A percentile compares a stretch with the other conserved stretches of the same genome.
These are phyloP conservation scores for Strigamia crassipes DNA, from an alignment of 2,888 invertebrate genomes.

Conservation along the genomic window DNA sequence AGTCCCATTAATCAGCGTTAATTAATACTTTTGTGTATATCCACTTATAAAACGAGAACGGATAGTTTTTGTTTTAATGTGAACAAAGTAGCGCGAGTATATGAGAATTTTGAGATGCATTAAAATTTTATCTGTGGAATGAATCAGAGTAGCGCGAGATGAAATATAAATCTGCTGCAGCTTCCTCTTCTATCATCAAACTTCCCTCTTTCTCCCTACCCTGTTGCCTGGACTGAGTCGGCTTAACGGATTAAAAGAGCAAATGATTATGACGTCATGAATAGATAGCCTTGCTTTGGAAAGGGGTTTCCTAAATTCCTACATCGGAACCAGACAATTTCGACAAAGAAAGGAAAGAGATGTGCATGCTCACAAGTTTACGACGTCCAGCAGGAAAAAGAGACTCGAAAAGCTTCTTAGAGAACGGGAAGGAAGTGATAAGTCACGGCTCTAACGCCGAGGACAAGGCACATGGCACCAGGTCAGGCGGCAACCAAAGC, in stretches of 20 bases:
- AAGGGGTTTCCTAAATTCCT: background rate
- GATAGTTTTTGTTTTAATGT: background rate
- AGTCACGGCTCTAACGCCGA: slow-evolving; percentile 17
- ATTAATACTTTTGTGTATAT: no score
- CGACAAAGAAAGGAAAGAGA: slow-evolving; percentile 2
- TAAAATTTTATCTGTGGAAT: background rate
- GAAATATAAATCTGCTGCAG: background rate
- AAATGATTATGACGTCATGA: slow-evolving; percentile 23
- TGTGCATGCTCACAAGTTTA: background rate
- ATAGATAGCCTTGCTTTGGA: background rate
- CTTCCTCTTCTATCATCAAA: slow-evolving; percentile 13
- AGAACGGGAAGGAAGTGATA: slow-evolving; percentile 13
- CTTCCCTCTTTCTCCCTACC: background rate
- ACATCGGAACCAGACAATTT: background rate
- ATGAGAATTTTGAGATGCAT: background rate
- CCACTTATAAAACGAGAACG: no score
- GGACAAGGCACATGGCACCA: slow-evolving; percentile 25
- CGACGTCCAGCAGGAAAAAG: background rate
- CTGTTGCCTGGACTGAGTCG: background rate
- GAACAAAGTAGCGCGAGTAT: no score
- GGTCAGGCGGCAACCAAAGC: slow-evolving; percentile 22
- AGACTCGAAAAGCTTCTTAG: background rate
- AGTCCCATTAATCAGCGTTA: background rate
- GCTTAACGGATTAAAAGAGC: slow-evolving; percentile 14
- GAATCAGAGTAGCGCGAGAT: background rate